A percentile compares a stretch with the other conserved stretches of the same genome.
Evolutionary conservation across 2,888 invertebrate species (phyloP).

Genomic region (Elysia crispata): DNA sequence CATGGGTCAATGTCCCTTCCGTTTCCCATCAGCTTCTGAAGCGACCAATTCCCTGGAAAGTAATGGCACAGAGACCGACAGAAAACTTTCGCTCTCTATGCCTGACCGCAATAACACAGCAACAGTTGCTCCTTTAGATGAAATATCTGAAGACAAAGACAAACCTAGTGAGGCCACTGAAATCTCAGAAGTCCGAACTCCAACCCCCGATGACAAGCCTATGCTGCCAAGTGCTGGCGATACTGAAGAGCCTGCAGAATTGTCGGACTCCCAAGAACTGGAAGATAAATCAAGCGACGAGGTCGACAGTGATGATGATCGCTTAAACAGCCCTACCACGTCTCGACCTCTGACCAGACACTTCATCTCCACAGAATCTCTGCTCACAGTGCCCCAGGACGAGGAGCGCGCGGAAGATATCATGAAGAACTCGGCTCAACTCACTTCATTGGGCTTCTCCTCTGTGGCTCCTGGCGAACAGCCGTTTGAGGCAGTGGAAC

Average conservation of each 20-base stretch:
- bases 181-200: slow-evolving; percentile 12
- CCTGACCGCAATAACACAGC: not conserved
- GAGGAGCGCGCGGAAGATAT: slow-evolving; percentile 30
- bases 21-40: not conserved
- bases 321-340: too few relatives aligned
- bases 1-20: too few relatives aligned
- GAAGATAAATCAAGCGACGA: slow-evolving; percentile 12
- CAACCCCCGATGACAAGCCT: not conserved
- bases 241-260: not conserved
- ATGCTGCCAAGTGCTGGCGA: not conserved
- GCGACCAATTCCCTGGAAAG: not conserved
- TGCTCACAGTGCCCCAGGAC: slow-evolving; percentile 40
- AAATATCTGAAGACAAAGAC: slow-evolving; percentile 6
- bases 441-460: slow-evolving; percentile 38
- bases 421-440: slow-evolving; percentile 24
- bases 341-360: not conserved
- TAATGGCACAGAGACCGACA: not conserved
- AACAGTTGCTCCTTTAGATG: slow-evolving; percentile 11
- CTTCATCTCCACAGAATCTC: slow-evolving; percentile 13
- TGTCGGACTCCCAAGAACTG: not conserved
- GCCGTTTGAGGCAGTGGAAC: slow-evolving; percentile 38
- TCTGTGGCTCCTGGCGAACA: slow-evolving; percentile 27
- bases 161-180: not conserved
- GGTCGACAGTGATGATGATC: not conserved
- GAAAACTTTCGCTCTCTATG: not conserved